Conservation (phyloP, 2,797 vertebrate genomes). For the Sphaeramia orbicularis region DNA sequence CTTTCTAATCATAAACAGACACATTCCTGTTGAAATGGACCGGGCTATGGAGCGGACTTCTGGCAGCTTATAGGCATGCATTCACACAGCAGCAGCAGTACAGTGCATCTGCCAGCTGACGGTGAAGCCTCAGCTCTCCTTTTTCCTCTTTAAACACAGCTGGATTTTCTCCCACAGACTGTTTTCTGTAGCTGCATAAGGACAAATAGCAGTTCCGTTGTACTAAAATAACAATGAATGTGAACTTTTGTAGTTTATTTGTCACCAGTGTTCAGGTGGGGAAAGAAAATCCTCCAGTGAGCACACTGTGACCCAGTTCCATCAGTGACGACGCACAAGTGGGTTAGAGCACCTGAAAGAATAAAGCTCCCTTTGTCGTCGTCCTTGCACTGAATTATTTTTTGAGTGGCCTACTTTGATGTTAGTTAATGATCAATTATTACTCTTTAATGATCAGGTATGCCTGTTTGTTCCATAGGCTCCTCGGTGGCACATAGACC, state of each 20-base stretch:
- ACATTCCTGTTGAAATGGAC: slow-evolving; percentile 63
- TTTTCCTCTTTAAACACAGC: slow-evolving; percentile 24
- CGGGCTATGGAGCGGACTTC: slow-evolving; percentile 39
- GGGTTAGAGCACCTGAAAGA: slow-evolving; percentile 55
- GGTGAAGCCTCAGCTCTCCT: slow-evolving; percentile 9
- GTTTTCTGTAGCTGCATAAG: not conserved
- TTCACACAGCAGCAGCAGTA: slow-evolving; percentile 33
- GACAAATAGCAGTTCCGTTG: slow-evolving; percentile 27
- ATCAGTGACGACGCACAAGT: slow-evolving; percentile 44
- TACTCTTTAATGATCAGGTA: slow-evolving; percentile 9
- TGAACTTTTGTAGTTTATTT: slow-evolving; percentile 47
- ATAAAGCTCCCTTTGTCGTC: slow-evolving; percentile 34
- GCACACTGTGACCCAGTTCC: slow-evolving; percentile 67
- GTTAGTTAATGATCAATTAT: slow-evolving; percentile 32
- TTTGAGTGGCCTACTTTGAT: slow-evolving; percentile 52
- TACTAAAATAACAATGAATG: slow-evolving; percentile 38
- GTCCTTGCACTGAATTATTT: slow-evolving; percentile 48
- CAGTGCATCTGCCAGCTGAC: slow-evolving; percentile 29
- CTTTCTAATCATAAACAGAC: slow-evolving; percentile 72
- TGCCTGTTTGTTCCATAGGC: slow-evolving; percentile 73
- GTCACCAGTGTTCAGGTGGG: slow-evolving; percentile 26
- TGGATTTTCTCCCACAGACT: not conserved
- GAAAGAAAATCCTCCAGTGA: slow-evolving; percentile 13
- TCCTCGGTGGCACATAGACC: slow-evolving; percentile 90
- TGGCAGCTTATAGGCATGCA: slow-evolving; percentile 69